These are phyloP conservation scores for Tenrec ecaudatus DNA, from an alignment of 2,113 vertebrate genomes.

Conservation along the genomic window DNA sequence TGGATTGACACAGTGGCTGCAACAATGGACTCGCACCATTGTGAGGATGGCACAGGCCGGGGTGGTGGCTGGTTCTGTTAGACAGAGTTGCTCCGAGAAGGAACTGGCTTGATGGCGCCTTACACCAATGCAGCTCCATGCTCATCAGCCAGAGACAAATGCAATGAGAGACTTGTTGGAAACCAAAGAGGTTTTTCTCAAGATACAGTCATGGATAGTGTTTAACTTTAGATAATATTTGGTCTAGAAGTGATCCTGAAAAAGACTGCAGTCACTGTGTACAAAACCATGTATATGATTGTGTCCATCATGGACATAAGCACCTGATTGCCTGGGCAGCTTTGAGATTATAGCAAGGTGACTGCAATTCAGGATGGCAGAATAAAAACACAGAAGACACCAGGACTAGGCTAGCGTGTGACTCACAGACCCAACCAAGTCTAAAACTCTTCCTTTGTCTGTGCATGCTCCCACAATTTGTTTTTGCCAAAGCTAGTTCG, in stretches of 20 bases:
- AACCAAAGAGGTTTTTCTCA: conserved; percentile 14
- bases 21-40: too few species aligned
- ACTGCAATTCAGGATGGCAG: background rate
- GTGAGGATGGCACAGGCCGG: too few species aligned
- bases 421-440: too few species aligned
- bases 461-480: background rate
- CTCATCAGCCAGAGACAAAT: background rate
- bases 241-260: background rate
- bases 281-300: too few species aligned
- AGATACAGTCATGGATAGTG: background rate
- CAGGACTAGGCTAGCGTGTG: background rate
- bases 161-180: background rate
- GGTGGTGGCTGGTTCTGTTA: too few species aligned
- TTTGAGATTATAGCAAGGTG: background rate
- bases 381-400: background rate
- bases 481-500: background rate
- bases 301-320: too few species aligned
- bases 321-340: background rate
- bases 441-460: background rate
- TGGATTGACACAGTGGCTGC: too few species aligned
- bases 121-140: background rate
- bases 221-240: background rate
- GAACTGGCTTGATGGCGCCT: too few species aligned
- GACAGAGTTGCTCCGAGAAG: too few species aligned
- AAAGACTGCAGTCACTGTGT: background rate